Percentiles rank a stretch among this genome's conserved stretches.
Evolutionary conservation across 2,888 invertebrate genomes (phyloP).

Genomic region (Nephrocerus scutellatus): DNA sequence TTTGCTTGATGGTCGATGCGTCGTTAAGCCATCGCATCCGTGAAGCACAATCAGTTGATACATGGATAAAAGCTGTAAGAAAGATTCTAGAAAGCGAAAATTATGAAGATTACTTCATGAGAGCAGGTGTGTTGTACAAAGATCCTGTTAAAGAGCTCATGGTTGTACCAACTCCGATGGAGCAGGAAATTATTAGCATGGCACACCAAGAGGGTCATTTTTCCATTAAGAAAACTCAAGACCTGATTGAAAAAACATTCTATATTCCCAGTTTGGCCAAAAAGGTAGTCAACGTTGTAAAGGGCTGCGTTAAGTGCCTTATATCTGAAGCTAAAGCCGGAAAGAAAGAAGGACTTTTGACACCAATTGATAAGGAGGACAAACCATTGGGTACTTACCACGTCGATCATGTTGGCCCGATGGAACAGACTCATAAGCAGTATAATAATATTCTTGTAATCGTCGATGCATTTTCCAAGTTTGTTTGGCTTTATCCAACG

Average conservation of each 20-base stretch:
- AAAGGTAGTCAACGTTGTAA: conserved; percentile 6
- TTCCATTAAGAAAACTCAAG: conserved; percentile 25
- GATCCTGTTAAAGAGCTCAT: conserved; percentile 15
- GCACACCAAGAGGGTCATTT: conserved; percentile 41
- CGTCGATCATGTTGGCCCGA: conserved; percentile 35
- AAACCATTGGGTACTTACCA: conserved; percentile 31
- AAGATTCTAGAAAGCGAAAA: neutral
- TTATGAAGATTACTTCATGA: conserved; percentile 6
- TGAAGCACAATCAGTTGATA: conserved; percentile 4
- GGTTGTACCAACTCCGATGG: conserved; percentile 34
- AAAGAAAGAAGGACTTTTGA: conserved; percentile 33
- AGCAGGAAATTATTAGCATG: conserved; percentile 33
- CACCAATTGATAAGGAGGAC: conserved; percentile 31
- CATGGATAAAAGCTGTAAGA: neutral
- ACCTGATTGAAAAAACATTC: conserved; percentile 26
- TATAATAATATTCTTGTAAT: conserved; percentile 35
- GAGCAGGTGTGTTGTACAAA: conserved; percentile 10
- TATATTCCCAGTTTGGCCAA: conserved; percentile 19
- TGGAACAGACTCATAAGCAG: conserved; percentile 27
- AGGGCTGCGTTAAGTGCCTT: conserved; percentile 13
- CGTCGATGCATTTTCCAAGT: conserved; percentile 35
- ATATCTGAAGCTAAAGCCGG: conserved; percentile 26
- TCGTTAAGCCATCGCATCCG: conserved; percentile 1
- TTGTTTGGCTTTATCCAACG: conserved; percentile 34
- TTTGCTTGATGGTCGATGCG: conserved; percentile 3